Base-by-base conservation (phyloP, 35 echinoderm and acorn worm genomes). In the Diadema setosum region DNA sequence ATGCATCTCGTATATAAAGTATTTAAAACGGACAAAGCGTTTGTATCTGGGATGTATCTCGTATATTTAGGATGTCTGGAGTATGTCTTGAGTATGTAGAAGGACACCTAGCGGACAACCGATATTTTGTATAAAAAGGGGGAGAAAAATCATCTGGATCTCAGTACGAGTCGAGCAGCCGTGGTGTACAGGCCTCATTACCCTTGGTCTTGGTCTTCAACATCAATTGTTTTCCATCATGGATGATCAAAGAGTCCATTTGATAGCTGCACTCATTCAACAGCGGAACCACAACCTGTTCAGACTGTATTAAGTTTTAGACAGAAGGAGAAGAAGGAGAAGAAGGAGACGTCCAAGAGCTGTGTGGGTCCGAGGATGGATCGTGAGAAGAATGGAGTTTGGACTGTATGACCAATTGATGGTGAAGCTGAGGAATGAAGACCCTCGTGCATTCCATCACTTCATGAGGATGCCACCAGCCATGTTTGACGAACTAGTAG, bases 391-490 rank as follows among this genome's bases (percentile, higher is more conserved):
- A 43, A 15, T 6, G 35, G 40, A 40, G 39, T 43, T 42, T 76
- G 70, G 70, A 40, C 70, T 76, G 70, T 76, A 42, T 43, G 70
- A 76, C 70, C 35, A 83, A 46, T 32, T 50, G 42, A 46, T 83
- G 81, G 81, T 83, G 33, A 46, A 83, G 81, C 46, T 83, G 42
- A 49, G 81, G 29, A 46, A 55, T 83, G 81, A 83, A 32, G 81
- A 83, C 46, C 81, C 42, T 16, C 42, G 81, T 56, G 81, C 81
- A 11, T 76, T 76, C 33, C 50, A 85, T 17, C n/a, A 85, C 83
- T 85, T 85, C 83, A 61, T 85, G 55, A 85, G 83, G 29, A 85
- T 85, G 83, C 83, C 83, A 85, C 83, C 83, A 85, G 83, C 50
- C 55, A 85, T 85, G 83, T 65, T 65, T 85, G 83, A 85, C 30